These are phyloP conservation scores for Nyleta sp. DNA, from an alignment of 2,888 invertebrate species.

Conservation along the genomic window DNA sequence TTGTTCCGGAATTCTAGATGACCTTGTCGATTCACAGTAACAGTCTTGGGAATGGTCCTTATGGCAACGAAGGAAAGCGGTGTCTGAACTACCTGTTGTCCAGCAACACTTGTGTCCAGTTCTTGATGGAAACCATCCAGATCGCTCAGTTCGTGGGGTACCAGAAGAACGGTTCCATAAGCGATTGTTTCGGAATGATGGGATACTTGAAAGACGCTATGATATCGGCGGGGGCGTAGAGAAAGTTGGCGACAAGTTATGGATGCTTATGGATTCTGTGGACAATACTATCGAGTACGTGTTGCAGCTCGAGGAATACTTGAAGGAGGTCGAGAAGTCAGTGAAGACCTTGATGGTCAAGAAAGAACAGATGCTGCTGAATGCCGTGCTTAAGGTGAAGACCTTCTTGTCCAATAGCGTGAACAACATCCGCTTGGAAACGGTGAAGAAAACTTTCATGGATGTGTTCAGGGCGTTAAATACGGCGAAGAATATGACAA, in stretches of 20 bases:
- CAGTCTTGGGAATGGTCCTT: not conserved
- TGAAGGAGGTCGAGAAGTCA: constrained; percentile 15
- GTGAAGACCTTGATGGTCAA: not conserved
- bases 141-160: not conserved
- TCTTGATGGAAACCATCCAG: constrained; percentile 1
- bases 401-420: not conserved
- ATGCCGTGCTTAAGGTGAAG: constrained; percentile 7
- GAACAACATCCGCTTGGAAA: not conserved
- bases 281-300: not conserved
- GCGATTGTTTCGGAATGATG: not conserved
- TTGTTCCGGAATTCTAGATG: not conserved
- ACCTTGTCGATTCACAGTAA: not conserved
- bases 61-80: not conserved
- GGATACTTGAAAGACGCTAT: constrained; percentile 15
- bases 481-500: not conserved
- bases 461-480: constrained; percentile 17
- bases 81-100: constrained; percentile 10
- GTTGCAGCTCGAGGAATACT: constrained; percentile 10
- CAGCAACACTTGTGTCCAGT: constrained; percentile 5
- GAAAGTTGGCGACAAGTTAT: not conserved
- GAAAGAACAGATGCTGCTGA: constrained; percentile 7
- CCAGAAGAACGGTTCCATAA: not conserved
- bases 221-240: not conserved
- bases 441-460: not conserved
- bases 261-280: constrained; percentile 3